Evolutionary conservation across 2,113 vertebrate genomes (phyloP).

Genomic region (Limnothrissa miodon): DNA sequence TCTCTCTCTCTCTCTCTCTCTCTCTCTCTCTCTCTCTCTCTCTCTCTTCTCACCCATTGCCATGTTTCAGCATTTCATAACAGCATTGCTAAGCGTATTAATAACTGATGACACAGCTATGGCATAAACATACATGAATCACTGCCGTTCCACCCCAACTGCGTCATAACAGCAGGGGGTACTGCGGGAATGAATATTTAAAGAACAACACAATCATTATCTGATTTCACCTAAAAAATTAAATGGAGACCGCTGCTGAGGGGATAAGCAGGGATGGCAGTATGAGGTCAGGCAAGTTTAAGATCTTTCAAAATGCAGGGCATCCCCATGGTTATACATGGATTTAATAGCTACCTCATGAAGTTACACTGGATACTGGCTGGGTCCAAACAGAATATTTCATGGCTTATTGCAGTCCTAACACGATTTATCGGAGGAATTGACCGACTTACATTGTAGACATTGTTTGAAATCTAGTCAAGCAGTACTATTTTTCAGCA

Average conservation of each 20-base stretch:
- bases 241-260: background rate
- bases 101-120: conserved; percentile 4
- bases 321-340: background rate
- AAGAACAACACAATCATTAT: background rate
- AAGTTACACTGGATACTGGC: background rate
- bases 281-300: background rate
- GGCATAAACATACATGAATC: conserved; percentile 6
- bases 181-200: background rate
- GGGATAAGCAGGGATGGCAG: background rate
- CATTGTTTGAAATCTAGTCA: background rate
- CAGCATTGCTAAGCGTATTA: background rate
- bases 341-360: background rate
- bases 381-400: background rate
- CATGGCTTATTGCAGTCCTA: background rate
- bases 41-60: background rate
- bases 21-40: background rate
- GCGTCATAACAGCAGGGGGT: background rate
- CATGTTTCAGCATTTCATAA: background rate
- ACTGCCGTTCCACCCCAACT: background rate
- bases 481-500: background rate
- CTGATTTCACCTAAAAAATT: background rate
- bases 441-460: background rate
- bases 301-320: background rate
- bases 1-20: background rate
- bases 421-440: background rate